Percentiles rank a stretch among this genome's conserved stretches.
Conservation (phyloP, 2,113 vertebrate species). For the Anas platyrhynchos region DNA sequence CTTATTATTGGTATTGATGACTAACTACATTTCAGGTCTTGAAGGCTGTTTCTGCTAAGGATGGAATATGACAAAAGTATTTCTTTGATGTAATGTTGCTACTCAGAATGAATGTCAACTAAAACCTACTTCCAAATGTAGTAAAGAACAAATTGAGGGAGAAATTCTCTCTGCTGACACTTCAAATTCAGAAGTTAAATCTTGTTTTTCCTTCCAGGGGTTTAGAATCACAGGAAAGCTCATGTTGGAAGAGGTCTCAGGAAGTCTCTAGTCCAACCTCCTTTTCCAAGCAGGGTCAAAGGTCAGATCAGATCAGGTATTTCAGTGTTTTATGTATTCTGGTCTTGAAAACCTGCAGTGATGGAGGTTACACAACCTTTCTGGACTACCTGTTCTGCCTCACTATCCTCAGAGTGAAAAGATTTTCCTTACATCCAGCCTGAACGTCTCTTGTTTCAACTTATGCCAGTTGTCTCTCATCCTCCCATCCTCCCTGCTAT, state of each 20-base stretch:
- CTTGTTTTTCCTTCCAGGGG: background rate
- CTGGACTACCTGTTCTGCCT: background rate
- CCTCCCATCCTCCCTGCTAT: background rate
- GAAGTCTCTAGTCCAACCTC: background rate
- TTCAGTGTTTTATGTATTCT: background rate
- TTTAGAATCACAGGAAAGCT: background rate
- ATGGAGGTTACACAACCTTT: background rate
- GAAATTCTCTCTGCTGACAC: background rate
- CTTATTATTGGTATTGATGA: background rate
- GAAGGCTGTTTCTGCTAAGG: background rate
- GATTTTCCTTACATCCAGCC: background rate
- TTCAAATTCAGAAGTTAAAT: background rate
- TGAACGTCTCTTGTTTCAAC: background rate
- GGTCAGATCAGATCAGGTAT: background rate
- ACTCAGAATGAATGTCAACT: background rate
- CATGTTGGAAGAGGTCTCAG: background rate
- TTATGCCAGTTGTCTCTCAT: background rate
- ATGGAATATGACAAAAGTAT: background rate
- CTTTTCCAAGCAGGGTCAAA: background rate
- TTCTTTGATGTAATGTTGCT: background rate
- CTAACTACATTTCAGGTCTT: background rate
- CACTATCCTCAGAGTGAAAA: background rate
- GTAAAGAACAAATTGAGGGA: background rate
- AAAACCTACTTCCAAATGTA: background rate
- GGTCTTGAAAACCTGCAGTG: background rate